A percentile compares a stretch with the other conserved stretches of the same genome.
Conservation (phyloP, 2,888 invertebrate species). For the Lycophotia porphyrea region DNA sequence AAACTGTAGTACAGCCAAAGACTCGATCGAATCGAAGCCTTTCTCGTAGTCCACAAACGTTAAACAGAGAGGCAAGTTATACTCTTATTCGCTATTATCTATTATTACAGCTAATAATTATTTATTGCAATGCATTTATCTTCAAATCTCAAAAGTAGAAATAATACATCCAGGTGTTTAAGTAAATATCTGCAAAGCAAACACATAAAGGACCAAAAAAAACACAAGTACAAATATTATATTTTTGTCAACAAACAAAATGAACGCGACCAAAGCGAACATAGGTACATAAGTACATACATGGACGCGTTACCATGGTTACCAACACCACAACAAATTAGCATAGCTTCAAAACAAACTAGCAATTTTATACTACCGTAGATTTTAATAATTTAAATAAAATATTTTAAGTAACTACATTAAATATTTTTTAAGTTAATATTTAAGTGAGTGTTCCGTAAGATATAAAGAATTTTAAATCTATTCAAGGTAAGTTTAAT, state of each 20-base stretch:
- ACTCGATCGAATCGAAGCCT: no score
- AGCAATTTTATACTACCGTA: neutral
- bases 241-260: slow-evolving; percentile 7
- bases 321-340: slow-evolving; percentile 76
- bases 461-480: neutral
- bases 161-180: no score
- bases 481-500: slow-evolving; percentile 29
- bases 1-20: no score
- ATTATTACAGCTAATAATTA: no score
- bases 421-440: neutral
- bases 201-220: no score
- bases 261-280: slow-evolving; percentile 43
- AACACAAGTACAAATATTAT: no score
- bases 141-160: no score
- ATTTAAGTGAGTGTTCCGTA: neutral
- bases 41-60: no score
- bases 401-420: neutral
- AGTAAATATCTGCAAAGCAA: no score
- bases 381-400: neutral
- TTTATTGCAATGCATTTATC: no score
- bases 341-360: slow-evolving; percentile 61
- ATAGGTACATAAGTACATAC: slow-evolving; percentile 14
- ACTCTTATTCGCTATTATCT: no score
- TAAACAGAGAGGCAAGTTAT: no score
- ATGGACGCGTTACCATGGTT: slow-evolving; percentile 73